Evolutionary conservation across 1,140 invertebrate genomes (phyloP), one percentile per base, ranked within the genome.

Genomic region (Vanessa atalanta): DNA sequence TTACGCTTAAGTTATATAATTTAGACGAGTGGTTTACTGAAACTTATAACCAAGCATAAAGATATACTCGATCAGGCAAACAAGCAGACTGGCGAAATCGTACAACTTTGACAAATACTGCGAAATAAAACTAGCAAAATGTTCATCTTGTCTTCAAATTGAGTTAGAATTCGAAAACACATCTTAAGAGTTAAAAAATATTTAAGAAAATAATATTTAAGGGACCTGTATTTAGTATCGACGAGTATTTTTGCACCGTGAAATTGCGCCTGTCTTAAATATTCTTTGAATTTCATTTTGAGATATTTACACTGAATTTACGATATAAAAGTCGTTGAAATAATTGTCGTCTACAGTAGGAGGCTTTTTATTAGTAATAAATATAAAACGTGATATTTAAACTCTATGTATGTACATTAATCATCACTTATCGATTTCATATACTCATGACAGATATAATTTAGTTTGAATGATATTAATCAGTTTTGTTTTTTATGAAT

Each of bases 161-260:
- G 20, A 20, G 20, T 20, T 20, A 20, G 20, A 20, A 20, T 20
- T 20, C 20, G 20, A 20, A 20, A 20, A 20, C 20, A 20, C 20
- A 20, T 20, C 20, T 20, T 20, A 20, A 20, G 26, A 31, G 26
- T 31, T 3, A 20, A 31, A 31, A 31, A 37, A 61, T 47, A 5
- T 48, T 53, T 61, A n/a, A 50, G 0, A 48, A 48, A n/a, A 50
- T 66, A 13, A 66, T 43, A 43, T 20, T 51, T 64, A 48, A 65
- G 5, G 37, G 68, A 79, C 80, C 72, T 77, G 70, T 70, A 70
- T 26, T 51, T 79, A 7, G 75, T 70, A 16, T 57, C 37, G 4
- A 65, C 77, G 57, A 82, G 73, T 47, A 75, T 65, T 70, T 70
- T 75, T 9, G 79, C 71, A 15, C 81, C 81, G 50, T 82, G 81